Conservation (phyloP, 2,113 vertebrate species). For the Ictidomys tridecemlineatus region DNA sequence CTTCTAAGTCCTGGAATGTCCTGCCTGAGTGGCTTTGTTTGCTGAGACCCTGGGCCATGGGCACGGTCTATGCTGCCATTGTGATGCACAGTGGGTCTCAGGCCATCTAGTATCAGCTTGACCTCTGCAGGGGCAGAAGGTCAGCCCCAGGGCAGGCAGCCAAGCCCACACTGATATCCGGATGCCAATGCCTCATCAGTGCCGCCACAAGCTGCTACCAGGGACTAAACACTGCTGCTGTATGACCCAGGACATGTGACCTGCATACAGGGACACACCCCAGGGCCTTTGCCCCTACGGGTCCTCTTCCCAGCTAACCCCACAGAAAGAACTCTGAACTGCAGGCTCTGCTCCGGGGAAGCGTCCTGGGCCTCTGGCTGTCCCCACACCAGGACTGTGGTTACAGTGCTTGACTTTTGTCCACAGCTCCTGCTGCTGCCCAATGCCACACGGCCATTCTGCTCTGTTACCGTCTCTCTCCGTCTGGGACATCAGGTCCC, state of each 20-base stretch:
- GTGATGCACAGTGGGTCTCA: fast-evolving
- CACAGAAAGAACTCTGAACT: fast-evolving
- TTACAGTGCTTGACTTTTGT: fast-evolving
- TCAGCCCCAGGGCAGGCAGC: neutral
- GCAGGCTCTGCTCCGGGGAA: neutral
- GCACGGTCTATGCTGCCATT: fast-evolving
- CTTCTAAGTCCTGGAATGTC: neutral
- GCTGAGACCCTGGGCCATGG: neutral
- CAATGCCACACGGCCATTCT: fast-evolving
- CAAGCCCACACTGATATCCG: fast-evolving
- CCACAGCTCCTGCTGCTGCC: fast-evolving
- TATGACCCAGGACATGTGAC: fast-evolving
- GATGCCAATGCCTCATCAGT: fast-evolving
- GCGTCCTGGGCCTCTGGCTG: neutral
- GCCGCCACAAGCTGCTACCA: fast-evolving
- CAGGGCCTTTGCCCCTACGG: neutral
- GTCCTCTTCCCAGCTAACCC: neutral
- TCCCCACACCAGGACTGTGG: fast-evolving
- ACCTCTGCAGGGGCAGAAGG: neutral
- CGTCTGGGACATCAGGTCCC: neutral
- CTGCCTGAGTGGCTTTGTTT: neutral
- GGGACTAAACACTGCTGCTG: fast-evolving
- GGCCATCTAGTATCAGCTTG: neutral
- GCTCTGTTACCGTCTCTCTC: fast-evolving
- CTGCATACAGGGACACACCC: fast-evolving